A percentile compares a stretch with the other conserved stretches of the same genome.
phyloP scores from a whole-genome alignment of 2,888 invertebrate species.

The Rhingia rostrata region DNA sequence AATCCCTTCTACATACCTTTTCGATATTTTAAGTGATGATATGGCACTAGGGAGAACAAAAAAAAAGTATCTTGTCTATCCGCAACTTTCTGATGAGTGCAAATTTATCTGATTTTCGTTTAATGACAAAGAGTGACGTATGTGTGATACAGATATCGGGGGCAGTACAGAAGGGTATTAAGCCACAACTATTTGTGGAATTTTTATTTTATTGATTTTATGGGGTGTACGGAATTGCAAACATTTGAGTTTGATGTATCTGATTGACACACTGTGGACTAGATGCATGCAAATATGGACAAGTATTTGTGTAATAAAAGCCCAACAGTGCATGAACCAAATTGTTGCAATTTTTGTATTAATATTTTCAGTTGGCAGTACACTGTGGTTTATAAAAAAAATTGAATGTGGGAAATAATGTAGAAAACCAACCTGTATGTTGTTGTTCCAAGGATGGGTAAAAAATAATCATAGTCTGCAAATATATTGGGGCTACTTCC shows the following conservation, averaged over 20 bases:
- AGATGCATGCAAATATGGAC: not conserved
- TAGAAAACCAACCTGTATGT: too few species aligned
- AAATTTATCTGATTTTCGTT: constrained; percentile 56
- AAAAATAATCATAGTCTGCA: too few species aligned
- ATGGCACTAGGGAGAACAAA: constrained; percentile 9
- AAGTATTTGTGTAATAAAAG: not conserved
- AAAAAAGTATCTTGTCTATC: constrained; percentile 7
- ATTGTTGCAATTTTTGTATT: too few species aligned
- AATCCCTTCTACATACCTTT: constrained; percentile 21
- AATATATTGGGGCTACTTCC: too few species aligned
- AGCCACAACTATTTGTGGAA: constrained; percentile 7
- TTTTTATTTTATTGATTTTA: constrained; percentile 55
- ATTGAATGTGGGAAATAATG: too few species aligned
- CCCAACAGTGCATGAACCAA: too few species aligned
- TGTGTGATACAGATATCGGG: not conserved
- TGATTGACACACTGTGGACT: not conserved
- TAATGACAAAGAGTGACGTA: constrained; percentile 39
- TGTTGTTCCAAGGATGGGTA: too few species aligned
- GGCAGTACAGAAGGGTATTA: not conserved
- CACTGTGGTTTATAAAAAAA: too few species aligned
- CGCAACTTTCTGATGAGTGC: not conserved
- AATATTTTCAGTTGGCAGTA: too few species aligned
- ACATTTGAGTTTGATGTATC: constrained; percentile 1
- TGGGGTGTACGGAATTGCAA: not conserved
- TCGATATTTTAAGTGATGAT: constrained; percentile 22